These are phyloP conservation scores for Spisula subtruncata DNA, from an alignment of 2,888 invertebrate genomes.

Conservation along the genomic window DNA sequence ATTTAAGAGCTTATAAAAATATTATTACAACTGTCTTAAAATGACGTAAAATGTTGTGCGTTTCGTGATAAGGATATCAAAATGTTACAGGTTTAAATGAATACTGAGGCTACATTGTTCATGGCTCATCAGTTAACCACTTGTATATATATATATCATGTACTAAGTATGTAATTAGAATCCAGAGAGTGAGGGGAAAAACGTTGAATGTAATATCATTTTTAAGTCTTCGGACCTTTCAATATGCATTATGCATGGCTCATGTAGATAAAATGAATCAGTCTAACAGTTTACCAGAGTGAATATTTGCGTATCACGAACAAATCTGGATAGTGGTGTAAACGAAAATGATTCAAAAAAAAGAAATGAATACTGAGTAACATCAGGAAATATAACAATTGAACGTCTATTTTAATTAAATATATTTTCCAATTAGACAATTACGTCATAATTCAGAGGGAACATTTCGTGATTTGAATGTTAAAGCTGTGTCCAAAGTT, in stretches of 20 bases:
- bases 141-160: conserved; percentile 31
- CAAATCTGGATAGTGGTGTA: not conserved
- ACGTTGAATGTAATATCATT: not conserved
- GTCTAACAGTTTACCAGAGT: not conserved
- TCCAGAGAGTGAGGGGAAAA: too few species aligned
- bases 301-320: not conserved
- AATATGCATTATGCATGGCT: not conserved
- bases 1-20: not conserved
- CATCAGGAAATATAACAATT: not conserved
- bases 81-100: not conserved
- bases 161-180: too few species aligned
- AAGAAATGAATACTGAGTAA: not conserved
- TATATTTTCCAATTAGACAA: not conserved
- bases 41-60: conserved; percentile 17
- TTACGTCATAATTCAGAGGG: not conserved
- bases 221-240: not conserved
- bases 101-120: conserved; percentile 16
- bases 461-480: not conserved
- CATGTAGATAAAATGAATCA: not conserved
- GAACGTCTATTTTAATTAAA: not conserved
- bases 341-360: not conserved
- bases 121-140: conserved; percentile 6
- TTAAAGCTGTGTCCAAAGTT: not conserved
- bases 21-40: conserved; percentile 14
- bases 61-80: conserved; percentile 26